Base-by-base conservation (phyloP, 1,140 invertebrate genomes). In the Proctacanthus coquilletti region DNA sequence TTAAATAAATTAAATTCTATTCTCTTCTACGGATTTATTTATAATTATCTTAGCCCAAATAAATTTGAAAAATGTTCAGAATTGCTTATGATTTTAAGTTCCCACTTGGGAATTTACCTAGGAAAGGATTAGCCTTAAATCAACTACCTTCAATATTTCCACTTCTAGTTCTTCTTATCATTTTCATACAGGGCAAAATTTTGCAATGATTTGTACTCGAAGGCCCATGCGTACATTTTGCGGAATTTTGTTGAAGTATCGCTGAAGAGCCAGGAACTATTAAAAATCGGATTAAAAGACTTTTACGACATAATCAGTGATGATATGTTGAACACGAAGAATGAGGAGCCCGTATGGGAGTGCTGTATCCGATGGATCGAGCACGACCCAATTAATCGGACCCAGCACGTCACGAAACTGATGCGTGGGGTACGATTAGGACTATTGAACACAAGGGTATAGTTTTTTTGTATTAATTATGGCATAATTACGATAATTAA, bases 341-440 rank as follows among this genome's bases (percentile, higher is more conserved):
- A 63, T 39, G 72, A 65, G 47, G 68, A 67, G 48, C 66, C 51
- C 32, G 72, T 64, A 13, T 73, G 64, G 70, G 72, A 70, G 50
- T 59, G 65, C 17, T 63, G 68, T 23, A 43, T 70, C 29, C 66
- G 68, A 30, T 72, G 69, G 69, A 69, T 71, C 21, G 66, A 70
- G 41, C 61, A 70, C 30, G 71, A 82, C 48, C 66, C 72, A 0
- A 63, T 71, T n/a, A 55, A 52, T 4, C 67, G 81, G 6, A 74
- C 72, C 51, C 48, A 63, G 18, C 60, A 79, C 44, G 77, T 86
- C 5, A 71, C 77, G 1, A 66, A 74, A 20, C 58, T 94, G 1
- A 77, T 94, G 70, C 72, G 72, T 25, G 78, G 78, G 38, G 79
- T 88, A 42, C 69, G 87, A 14, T 67, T 92, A 2, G 87, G 88